A percentile compares a stretch with the other conserved stretches of the same genome.
These are phyloP conservation scores for Artibeus jamaicensis DNA, from an alignment of 2,797 vertebrate species.

Conservation along the genomic window DNA sequence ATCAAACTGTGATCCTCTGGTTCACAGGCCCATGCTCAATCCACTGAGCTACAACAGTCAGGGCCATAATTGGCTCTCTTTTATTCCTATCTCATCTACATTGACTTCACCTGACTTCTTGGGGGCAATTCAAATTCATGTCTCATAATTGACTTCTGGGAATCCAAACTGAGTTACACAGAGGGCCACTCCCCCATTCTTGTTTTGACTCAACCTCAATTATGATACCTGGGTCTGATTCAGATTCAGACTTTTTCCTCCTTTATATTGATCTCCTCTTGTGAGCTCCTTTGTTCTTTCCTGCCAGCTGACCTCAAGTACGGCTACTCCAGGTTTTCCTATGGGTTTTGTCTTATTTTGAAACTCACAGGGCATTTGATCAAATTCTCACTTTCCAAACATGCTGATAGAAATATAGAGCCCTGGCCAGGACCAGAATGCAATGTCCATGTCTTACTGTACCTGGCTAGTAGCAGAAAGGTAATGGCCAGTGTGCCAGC, in stretches of 20 bases:
- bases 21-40: too few relatives aligned
- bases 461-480: background rate
- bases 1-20: too few relatives aligned
- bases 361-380: background rate
- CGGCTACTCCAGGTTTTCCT: background rate
- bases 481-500: rapidly evolving
- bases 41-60: too few relatives aligned
- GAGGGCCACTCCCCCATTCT: background rate
- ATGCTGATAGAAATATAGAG: background rate
- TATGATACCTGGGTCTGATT: background rate
- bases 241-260: background rate
- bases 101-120: background rate
- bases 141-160: background rate
- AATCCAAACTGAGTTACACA: background rate
- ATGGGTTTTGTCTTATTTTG: background rate
- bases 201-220: background rate
- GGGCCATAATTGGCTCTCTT: background rate
- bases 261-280: background rate
- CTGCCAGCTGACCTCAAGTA: background rate
- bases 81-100: background rate
- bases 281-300: background rate
- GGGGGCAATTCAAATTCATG: background rate
- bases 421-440: background rate
- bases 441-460: rapidly evolving
- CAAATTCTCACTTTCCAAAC: background rate